phyloP scores from a whole-genome alignment of 2,113 vertebrate genomes.

The Paradoxurus hermaphroditus region DNA sequence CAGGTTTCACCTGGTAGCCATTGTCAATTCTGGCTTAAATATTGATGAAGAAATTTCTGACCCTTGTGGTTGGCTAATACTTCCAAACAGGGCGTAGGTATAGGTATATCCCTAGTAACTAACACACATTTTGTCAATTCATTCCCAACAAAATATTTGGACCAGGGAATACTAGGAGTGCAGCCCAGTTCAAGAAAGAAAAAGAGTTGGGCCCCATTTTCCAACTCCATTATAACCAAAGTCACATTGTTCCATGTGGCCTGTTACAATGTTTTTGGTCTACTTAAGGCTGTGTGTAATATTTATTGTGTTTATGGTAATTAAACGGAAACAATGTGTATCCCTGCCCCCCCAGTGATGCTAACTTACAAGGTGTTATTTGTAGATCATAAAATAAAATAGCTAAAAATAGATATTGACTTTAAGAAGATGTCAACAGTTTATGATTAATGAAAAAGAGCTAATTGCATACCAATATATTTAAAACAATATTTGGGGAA shows the following conservation, averaged over 20 bases:
- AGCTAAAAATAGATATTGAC: neutral
- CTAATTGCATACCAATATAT: neutral
- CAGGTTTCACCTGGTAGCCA: neutral
- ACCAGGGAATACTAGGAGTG: neutral
- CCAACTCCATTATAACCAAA: neutral
- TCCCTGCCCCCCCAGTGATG: neutral
- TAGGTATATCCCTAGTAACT: neutral
- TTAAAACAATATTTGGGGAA: neutral
- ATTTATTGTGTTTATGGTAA: neutral
- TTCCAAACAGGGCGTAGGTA: neutral
- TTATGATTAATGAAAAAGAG: neutral
- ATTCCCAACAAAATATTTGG: neutral
- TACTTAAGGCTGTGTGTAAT: neutral
- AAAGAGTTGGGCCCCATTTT: neutral
- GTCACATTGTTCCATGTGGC: neutral
- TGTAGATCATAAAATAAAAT: neutral
- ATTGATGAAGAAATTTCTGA: neutral
- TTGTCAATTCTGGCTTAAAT: neutral
- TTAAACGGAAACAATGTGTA: neutral
- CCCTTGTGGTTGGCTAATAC: neutral
- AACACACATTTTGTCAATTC: neutral
- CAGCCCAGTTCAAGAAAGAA: neutral
- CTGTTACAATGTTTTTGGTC: neutral
- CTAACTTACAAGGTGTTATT: neutral
- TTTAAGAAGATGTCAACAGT: neutral